Evolutionary conservation across 2,888 invertebrate species (phyloP).

Genomic region (Chrysolina oricalcia): DNA sequence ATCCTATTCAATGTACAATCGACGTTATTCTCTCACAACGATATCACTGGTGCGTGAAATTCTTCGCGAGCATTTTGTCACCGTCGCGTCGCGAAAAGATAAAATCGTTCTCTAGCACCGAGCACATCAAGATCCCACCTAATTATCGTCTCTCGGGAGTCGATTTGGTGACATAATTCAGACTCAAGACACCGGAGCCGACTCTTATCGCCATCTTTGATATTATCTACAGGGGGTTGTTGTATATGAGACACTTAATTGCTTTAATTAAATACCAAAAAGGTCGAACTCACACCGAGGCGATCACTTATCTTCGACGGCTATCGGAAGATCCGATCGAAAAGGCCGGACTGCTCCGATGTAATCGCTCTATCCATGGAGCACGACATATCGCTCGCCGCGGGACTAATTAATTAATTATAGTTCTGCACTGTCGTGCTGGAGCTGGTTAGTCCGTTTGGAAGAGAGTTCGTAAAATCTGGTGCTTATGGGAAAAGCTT

Average conservation of each 20-base stretch:
- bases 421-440: conserved; percentile 1
- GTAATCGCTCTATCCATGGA: conserved; percentile 64
- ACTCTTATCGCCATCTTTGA: conserved; percentile 66
- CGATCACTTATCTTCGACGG: conserved; percentile 68
- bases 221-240: conserved; percentile 68
- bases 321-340: conserved; percentile 67
- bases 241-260: conserved; percentile 71
- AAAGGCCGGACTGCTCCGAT: conserved; percentile 63
- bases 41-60: conserved; percentile 12
- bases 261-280: conserved; percentile 71
- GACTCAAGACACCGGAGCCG: conserved; percentile 53
- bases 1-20: neutral
- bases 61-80: conserved; percentile 28
- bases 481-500: too few species aligned
- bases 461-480: neutral
- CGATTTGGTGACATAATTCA: conserved; percentile 67
- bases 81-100: conserved; percentile 48
- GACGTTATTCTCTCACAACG: neutral
- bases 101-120: conserved; percentile 58
- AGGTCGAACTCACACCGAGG: conserved; percentile 69
- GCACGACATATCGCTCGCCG: conserved; percentile 35
- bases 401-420: conserved; percentile 28
- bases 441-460: neutral
- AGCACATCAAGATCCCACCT: conserved; percentile 64
- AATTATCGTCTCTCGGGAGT: conserved; percentile 61